Percentiles rank a stretch among this genome's conserved stretches.
Conservation (phyloP, 2,888 invertebrate genomes). For the Rotaria macrura region DNA sequence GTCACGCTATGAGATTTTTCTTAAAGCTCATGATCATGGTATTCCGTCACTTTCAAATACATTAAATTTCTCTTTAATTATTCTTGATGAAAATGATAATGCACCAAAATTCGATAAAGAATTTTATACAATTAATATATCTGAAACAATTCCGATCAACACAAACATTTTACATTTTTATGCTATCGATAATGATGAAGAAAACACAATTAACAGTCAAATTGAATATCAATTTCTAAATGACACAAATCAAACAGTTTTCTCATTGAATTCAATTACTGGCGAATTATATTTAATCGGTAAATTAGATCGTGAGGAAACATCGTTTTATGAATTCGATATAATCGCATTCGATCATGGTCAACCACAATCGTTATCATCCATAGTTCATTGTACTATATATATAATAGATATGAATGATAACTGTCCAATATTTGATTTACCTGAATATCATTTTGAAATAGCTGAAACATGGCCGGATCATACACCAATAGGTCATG, state of each 20-base stretch:
- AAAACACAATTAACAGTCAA: background rate
- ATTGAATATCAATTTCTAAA: background rate
- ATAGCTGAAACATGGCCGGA: background rate
- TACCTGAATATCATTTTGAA: background rate
- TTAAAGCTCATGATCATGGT: background rate
- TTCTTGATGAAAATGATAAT: slow-evolving; percentile 16
- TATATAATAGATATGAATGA: background rate
- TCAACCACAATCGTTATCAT: background rate
- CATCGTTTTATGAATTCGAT: background rate
- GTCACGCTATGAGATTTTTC: background rate
- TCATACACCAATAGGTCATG: background rate
- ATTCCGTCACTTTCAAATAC: background rate
- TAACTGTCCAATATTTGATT: background rate
- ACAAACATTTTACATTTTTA: background rate
- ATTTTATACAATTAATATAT: background rate
- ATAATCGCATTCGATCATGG: background rate
- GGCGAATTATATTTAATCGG: background rate
- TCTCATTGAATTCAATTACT: background rate
- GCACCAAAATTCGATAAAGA: background rate
- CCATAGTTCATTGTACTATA: background rate
- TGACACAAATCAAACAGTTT: background rate
- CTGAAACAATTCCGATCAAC: background rate
- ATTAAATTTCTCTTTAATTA: slow-evolving; percentile 14
- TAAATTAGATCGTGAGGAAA: background rate
- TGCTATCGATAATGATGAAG: background rate